Conservation (phyloP, 2,113 vertebrate species). For the Myodes glareolus region DNA sequence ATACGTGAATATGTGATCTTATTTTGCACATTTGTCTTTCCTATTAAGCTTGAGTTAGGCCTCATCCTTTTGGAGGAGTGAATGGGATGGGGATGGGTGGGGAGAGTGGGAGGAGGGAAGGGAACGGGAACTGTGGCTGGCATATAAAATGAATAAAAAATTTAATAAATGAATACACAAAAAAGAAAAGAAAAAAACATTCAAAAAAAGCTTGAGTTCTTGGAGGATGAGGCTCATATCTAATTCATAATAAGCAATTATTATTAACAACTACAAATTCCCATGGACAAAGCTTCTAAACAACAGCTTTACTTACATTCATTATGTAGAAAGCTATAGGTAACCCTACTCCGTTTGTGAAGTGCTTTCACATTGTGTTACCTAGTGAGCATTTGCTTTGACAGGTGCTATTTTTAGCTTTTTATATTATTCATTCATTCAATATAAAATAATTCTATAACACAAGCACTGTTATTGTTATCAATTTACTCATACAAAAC, state of each 20-base stretch:
- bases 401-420: slow-evolving; percentile 8
- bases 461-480: slow-evolving; percentile 2
- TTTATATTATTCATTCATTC: slow-evolving; percentile 38
- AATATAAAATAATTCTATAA: slow-evolving; percentile 56
- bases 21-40: slow-evolving; percentile 31
- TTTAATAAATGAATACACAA: no score
- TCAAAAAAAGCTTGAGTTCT: neutral
- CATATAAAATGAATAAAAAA: no score
- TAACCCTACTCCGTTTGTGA: slow-evolving; percentile 35
- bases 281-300: slow-evolving; percentile 44
- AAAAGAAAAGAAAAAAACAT: no score
- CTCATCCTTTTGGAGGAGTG: no score
- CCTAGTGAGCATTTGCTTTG: slow-evolving; percentile 23
- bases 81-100: no score
- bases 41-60: slow-evolving; percentile 4
- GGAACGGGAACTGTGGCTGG: no score
- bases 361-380: slow-evolving; percentile 36
- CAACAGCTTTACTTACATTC: slow-evolving; percentile 42
- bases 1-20: neutral
- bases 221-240: neutral
- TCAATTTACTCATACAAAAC: neutral
- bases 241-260: slow-evolving; percentile 36
- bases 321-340: slow-evolving; percentile 44
- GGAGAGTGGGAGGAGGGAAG: no score
- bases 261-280: slow-evolving; percentile 43